These are phyloP conservation scores for Lithodes maja DNA, from an alignment of 2,888 invertebrate species.

Conservation along the genomic window DNA sequence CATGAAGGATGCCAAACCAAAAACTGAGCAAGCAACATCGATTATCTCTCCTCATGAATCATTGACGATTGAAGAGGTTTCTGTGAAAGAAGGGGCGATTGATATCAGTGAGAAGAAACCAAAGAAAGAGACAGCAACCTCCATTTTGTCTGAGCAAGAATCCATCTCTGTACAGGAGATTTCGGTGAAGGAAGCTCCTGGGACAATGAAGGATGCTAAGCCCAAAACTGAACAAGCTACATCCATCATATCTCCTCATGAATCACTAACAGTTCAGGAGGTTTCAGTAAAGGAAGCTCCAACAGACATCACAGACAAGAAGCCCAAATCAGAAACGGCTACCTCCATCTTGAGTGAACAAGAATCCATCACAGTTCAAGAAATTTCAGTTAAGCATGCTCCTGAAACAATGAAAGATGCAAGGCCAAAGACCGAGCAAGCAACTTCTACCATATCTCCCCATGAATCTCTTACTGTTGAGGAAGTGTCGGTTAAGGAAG, in stretches of 20 bases:
- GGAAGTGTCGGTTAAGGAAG: slow-evolving; percentile 67
- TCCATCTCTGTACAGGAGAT: slow-evolving; percentile 51
- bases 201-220: slow-evolving; percentile 59
- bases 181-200: slow-evolving; percentile 44
- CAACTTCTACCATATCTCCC: slow-evolving; percentile 64
- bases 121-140: slow-evolving; percentile 49
- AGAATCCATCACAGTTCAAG: slow-evolving; percentile 56
- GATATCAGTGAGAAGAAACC: slow-evolving; percentile 72
- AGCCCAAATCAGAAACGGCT: slow-evolving; percentile 35
- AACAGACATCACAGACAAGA: slow-evolving; percentile 33
- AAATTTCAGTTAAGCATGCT: slow-evolving; percentile 48
- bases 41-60: slow-evolving; percentile 25
- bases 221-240: slow-evolving; percentile 72
- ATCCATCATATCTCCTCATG: slow-evolving; percentile 70
- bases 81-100: slow-evolving; percentile 73
- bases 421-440: slow-evolving; percentile 68
- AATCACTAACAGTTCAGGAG: slow-evolving; percentile 39
- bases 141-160: slow-evolving; percentile 49
- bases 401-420: slow-evolving; percentile 41
- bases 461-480: slow-evolving; percentile 70
- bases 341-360: slow-evolving; percentile 39
- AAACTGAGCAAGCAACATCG: slow-evolving; percentile 39
- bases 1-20: slow-evolving; percentile 30
- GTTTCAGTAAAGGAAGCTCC: slow-evolving; percentile 47
- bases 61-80: slow-evolving; percentile 73